Conservation (phyloP, 2,113 vertebrate species). For the Callospermophilus lateralis region DNA sequence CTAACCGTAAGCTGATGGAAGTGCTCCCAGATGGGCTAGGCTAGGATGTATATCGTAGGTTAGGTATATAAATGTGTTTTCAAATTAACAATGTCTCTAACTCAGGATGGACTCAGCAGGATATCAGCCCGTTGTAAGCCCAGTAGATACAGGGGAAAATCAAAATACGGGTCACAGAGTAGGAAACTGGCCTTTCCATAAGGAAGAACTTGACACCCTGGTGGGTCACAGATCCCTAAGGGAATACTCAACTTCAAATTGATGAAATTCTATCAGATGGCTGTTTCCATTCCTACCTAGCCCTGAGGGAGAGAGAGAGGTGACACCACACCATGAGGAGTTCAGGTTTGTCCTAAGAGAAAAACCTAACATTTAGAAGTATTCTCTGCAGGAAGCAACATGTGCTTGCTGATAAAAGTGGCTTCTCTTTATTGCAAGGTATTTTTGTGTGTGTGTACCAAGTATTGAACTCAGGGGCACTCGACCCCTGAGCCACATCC, state of each 20-base stretch:
- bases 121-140: background rate
- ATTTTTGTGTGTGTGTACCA: too few species aligned
- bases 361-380: background rate
- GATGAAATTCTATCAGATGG: background rate
- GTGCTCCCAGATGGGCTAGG: background rate
- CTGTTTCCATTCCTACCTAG: accelerated
- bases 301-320: background rate
- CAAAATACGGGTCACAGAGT: background rate
- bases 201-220: background rate
- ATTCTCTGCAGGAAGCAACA: background rate
- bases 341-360: background rate
- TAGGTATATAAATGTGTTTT: background rate
- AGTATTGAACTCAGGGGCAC: too few species aligned
- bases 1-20: background rate
- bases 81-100: background rate
- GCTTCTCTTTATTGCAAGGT: background rate
- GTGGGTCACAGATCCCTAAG: background rate
- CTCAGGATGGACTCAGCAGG: background rate
- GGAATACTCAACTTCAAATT: background rate
- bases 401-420: too few species aligned
- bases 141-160: background rate
- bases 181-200: background rate
- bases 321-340: too few species aligned
- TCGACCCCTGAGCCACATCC: too few species aligned
- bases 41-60: background rate